Conservation (phyloP, 2,797 vertebrate species). For the Ispidina picta region DNA sequence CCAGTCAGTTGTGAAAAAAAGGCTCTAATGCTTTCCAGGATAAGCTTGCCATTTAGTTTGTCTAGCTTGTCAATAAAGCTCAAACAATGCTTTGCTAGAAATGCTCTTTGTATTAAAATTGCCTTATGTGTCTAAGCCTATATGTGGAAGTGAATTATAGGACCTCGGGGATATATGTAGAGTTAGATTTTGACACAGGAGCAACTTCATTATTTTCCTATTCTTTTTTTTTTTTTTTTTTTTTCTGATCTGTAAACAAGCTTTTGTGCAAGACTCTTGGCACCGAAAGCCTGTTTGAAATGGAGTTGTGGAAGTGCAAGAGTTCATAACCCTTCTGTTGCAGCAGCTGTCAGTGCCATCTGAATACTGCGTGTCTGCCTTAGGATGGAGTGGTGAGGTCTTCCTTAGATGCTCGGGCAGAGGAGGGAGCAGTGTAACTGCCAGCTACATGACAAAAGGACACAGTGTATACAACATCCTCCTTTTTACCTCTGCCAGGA, state of each 20-base stretch:
- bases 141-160: constrained; percentile 19
- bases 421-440: background rate
- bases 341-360: background rate
- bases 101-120: constrained; percentile 5
- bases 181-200: constrained; percentile 42
- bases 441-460: background rate
- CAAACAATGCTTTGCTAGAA: constrained; percentile 7
- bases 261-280: constrained; percentile 42
- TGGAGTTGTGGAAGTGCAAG: constrained; percentile 44
- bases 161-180: background rate
- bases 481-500: background rate
- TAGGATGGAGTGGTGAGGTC: background rate
- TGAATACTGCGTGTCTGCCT: background rate
- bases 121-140: background rate
- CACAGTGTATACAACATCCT: background rate
- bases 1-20: background rate
- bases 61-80: background rate
- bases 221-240: constrained; percentile 34
- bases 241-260: constrained; percentile 45
- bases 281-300: constrained; percentile 18
- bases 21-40: constrained; percentile 28
- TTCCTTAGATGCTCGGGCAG: background rate
- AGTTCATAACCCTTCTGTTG: constrained; percentile 48
- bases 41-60: constrained; percentile 16
- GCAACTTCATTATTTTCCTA: constrained; percentile 26